Evolutionary conservation across 2,797 vertebrate species (phyloP), one percentile per base, ranked within the genome.

Genomic region (Falco peregrinus): DNA sequence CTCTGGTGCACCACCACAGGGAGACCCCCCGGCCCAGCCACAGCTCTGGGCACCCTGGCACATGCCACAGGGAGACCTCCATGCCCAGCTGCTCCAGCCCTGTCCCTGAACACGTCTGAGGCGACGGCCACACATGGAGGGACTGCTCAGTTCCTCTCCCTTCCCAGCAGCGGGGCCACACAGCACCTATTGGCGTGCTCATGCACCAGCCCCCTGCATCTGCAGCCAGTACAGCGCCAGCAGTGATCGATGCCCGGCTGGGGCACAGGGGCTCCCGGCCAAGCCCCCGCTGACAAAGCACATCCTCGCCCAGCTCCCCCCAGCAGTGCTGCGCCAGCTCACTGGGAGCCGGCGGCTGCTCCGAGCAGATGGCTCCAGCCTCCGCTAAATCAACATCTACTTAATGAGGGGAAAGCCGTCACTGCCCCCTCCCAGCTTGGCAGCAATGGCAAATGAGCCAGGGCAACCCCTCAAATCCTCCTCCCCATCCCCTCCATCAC

Each of bases 311-410:
- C 70, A 13, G 85, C 81, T 85, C 75, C 79, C 90, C 73, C 65
- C 61, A 2, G 86, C 88, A 70, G 50, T 7, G 8, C 65, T 5
- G 11, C 48, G 8, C 80, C 85, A 60, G 69, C 37, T 84, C 18
- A 4, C 24, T 16, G 71, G 76, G 84, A 97, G 78, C 45, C 4
- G 79, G 82, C 31, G 69, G 88, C 87, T 75, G 84, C 93, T 83
- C 41, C 5, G 16, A 94, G 90, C 95, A 97, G 96, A 95, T 96
- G 95, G 95, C 81, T 96, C 90, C 93, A 90, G 57, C 90, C 90
- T 90, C 88, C 6, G 2, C 90, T 84, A 79, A 78, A 97, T 93
- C 95, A 95, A 94, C 95, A 89, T 94, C 88, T 69, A 14, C 86
- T 84, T 95, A 95, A 96, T 88, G 96, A 94, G 68, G 74, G 84